Percentiles rank a stretch among this genome's conserved stretches.
phyloP scores from a whole-genome alignment of 2,113 vertebrate genomes.

The Panthera uncia region DNA sequence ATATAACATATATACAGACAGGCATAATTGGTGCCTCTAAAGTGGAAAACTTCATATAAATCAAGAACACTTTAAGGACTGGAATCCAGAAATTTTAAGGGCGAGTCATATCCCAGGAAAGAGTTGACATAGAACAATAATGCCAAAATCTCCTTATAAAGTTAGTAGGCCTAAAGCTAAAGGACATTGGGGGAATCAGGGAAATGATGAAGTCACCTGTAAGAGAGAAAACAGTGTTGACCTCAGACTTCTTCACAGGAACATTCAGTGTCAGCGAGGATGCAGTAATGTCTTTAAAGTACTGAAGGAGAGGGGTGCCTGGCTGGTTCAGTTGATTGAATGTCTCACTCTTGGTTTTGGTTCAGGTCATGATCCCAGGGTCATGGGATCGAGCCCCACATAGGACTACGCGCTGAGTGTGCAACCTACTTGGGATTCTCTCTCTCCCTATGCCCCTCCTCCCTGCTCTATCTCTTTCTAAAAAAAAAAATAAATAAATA shows the following conservation, averaged over 20 bases:
- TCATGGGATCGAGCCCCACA: no score
- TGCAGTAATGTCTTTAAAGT: background rate
- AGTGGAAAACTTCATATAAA: background rate
- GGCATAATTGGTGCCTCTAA: background rate
- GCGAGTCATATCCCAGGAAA: background rate
- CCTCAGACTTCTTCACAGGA: background rate
- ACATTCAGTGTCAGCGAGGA: background rate
- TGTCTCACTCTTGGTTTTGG: no score
- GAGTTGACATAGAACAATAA: background rate
- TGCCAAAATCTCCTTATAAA: background rate
- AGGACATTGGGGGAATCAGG: background rate
- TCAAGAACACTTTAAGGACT: background rate
- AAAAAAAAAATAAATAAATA: no score
- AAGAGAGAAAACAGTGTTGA: background rate
- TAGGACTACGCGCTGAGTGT: no score
- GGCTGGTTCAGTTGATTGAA: no score
- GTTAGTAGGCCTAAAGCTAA: background rate
- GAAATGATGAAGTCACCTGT: background rate
- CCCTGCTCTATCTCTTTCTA: no score
- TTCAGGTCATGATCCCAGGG: no score
- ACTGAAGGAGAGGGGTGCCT: background rate
- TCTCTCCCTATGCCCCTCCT: no score
- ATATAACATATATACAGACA: background rate
- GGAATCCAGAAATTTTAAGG: background rate
- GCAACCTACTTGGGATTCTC: no score